phyloP scores from a whole-genome alignment of 2,888 invertebrate species.

The Malacosoma neustria region DNA sequence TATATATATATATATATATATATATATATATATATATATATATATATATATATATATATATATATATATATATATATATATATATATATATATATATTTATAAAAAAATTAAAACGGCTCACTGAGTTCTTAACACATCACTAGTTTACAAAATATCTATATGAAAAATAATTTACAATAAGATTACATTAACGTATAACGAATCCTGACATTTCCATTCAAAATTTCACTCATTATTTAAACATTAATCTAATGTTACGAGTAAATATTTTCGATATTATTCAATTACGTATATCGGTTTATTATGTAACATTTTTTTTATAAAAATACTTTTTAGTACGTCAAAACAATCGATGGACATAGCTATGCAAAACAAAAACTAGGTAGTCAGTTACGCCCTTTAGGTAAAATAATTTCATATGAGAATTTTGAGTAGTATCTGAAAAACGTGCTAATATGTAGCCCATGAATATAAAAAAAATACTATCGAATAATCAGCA shows the following conservation, averaged over 20 bases:
- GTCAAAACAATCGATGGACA: too few relatives aligned
- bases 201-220: conserved; percentile 56
- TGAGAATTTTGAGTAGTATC: too few relatives aligned
- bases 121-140: conserved; percentile 52
- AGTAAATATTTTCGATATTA: conserved; percentile 63
- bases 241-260: conserved; percentile 60
- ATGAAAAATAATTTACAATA: conserved; percentile 67
- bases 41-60: conserved; percentile 39
- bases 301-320: conserved; percentile 67
- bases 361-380: too few relatives aligned
- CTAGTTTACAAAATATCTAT: conserved; percentile 63
- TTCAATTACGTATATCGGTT: conserved; percentile 67
- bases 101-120: conserved; percentile 51
- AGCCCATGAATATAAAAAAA: too few relatives aligned
- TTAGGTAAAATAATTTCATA: too few relatives aligned
- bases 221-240: conserved; percentile 37
- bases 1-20: conserved; percentile 41
- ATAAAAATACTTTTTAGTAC: conserved; percentile 49
- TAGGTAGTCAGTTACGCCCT: too few relatives aligned
- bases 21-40: conserved; percentile 40
- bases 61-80: conserved; percentile 41
- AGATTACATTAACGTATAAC: conserved; percentile 69
- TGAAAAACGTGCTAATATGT: too few relatives aligned
- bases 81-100: conserved; percentile 40
- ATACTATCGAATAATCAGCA: too few relatives aligned